Conservation (phyloP, 2,888 invertebrate genomes). For the Ametastegia equiseti region DNA sequence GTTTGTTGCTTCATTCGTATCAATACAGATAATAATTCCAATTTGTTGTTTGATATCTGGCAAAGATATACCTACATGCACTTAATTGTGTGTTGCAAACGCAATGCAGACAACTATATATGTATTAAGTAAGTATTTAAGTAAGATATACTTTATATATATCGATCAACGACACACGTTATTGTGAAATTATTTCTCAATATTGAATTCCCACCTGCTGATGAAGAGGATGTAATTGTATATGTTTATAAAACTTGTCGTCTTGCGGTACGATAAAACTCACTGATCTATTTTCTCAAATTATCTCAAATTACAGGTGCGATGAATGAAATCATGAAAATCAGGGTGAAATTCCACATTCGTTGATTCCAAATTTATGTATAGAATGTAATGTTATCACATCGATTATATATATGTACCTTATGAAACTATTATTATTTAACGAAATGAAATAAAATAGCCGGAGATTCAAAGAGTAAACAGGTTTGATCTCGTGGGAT, state of each 20-base stretch:
- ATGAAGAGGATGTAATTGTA: neutral
- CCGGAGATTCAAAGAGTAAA: neutral
- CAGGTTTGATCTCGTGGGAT: conserved; percentile 35
- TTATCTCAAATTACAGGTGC: too few relatives aligned
- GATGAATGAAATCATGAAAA: neutral
- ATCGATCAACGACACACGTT: neutral
- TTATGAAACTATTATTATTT: neutral
- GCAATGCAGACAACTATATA: neutral
- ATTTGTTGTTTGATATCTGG: neutral
- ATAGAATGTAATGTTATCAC: neutral
- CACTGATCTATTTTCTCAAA: neutral
- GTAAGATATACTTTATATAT: neutral
- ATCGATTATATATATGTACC: neutral
- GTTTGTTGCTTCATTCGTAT: conserved; percentile 34
- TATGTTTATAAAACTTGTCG: neutral
- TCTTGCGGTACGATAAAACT: neutral
- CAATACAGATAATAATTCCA: neutral
- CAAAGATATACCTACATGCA: neutral
- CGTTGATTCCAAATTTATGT: neutral
- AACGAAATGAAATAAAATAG: neutral
- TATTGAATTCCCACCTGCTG: neutral
- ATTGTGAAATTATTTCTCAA: conserved; percentile 37
- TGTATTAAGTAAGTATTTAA: too few relatives aligned
- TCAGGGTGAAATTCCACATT: neutral
- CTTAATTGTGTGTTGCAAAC: conserved; percentile 30